Base-by-base conservation (phyloP, 2,797 vertebrate species). In the Leucoraja ocellata region DNA sequence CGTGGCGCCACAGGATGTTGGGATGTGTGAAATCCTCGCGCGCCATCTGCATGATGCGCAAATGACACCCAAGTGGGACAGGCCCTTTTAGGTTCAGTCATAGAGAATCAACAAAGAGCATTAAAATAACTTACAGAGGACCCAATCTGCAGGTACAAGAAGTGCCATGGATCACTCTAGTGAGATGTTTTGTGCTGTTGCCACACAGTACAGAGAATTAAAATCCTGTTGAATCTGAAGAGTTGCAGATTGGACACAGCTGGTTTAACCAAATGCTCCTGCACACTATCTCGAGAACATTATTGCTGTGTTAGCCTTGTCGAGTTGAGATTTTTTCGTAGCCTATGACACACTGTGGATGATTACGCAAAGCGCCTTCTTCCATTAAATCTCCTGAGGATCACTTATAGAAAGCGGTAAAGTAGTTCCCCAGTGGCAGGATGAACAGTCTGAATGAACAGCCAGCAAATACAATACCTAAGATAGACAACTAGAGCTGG, bases 221-320 rank as follows among this genome's bases (percentile, higher is more conserved):
- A 68, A 88, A 63, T 32, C n/a, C 32, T 18, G 18, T 68, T 36
- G 84, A 88, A 65, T 68, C 16, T 32, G 4, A n/a, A 68, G n/a
- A n/a, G 58, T 65, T 65, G 58, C 4, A 32, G 58, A 68, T 18
- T 68, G 63, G 16, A 9, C 36, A 10, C n/a, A 21, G 6, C 13
- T 36, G n/a, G 3, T 9, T 36, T 65, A 21, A 36, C 1, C 61
- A 32, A 88, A 68, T 32, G 68, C 18, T 88, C 23, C 32, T 14
- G 36, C n/a, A 88, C n/a, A 68, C 9, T 36, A 36, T 23, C n/a
- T 65, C 1, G n/a, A 16, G 61, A 65, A 84, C 11, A n/a, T 21
- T 18, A 68, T 88, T 88, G 68, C 68, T 88, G 68, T 88, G 63
- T 88, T 88, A 36, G n/a, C 16, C 68, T 88, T 65, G 61, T 36